These are phyloP conservation scores for Pissodes strobi DNA, from an alignment of 1,140 invertebrate species.

Conservation along the genomic window DNA sequence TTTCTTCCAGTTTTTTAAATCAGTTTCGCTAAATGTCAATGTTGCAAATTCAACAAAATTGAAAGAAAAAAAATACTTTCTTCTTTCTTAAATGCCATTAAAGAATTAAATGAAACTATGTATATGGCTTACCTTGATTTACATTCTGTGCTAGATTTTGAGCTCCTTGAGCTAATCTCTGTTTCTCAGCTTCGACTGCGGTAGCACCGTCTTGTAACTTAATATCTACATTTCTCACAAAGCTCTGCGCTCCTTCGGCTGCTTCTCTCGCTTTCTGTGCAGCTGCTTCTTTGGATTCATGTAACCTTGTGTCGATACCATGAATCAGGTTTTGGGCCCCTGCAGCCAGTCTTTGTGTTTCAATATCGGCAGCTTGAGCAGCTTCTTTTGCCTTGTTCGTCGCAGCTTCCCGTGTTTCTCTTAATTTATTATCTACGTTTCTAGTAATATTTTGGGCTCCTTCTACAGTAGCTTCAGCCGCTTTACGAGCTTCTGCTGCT, in stretches of 20 bases:
- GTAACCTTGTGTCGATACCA: slow-evolving; percentile 23
- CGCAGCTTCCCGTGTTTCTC: slow-evolving; percentile 21
- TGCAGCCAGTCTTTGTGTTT: neutral
- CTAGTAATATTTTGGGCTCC: slow-evolving; percentile 28
- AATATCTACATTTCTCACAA: slow-evolving; percentile 26
- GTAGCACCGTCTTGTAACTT: slow-evolving; percentile 24
- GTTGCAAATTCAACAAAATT: neutral
- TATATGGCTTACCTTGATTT: slow-evolving; percentile 24
- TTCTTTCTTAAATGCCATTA: neutral
- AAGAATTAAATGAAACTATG: too few relatives aligned
- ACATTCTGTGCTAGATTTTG: slow-evolving; percentile 23
- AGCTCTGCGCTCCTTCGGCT: slow-evolving; percentile 26
- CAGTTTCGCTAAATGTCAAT: neutral
- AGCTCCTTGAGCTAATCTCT: slow-evolving; percentile 18
- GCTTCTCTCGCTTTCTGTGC: slow-evolving; percentile 26
- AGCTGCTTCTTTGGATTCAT: slow-evolving; percentile 21
- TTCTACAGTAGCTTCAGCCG: slow-evolving; percentile 23
- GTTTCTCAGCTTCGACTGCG: slow-evolving; percentile 19
- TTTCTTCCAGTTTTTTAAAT: too few relatives aligned
- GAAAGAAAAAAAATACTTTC: neutral
- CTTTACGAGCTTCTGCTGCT: slow-evolving; percentile 11
- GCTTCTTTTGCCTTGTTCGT: slow-evolving; percentile 7
- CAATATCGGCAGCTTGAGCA: neutral
- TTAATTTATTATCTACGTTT: slow-evolving; percentile 35
- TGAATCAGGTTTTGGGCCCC: slow-evolving; percentile 10